Evolutionary conservation across 2,113 vertebrate genomes (phyloP).

Genomic region (Ifrita kowaldi): DNA sequence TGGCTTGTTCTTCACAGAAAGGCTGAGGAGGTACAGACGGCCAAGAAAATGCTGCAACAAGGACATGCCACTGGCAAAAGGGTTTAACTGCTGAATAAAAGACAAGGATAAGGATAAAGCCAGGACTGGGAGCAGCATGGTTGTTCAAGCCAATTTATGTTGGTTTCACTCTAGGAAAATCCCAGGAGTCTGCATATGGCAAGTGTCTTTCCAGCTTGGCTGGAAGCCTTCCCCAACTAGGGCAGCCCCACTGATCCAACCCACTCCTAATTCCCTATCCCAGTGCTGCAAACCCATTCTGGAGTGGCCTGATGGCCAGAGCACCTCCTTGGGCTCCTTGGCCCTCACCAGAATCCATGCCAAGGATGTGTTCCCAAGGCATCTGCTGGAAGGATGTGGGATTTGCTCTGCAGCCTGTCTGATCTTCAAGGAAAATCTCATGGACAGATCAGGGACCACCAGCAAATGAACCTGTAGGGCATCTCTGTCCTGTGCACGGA

Average conservation of each 20-base stretch:
- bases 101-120: neutral
- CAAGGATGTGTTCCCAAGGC: neutral
- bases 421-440: neutral
- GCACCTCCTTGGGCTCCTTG: too few relatives aligned
- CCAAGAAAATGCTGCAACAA: neutral
- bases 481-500: rapidly evolving
- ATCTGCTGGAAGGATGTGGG: rapidly evolving
- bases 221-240: neutral
- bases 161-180: neutral
- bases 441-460: neutral
- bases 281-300: neutral
- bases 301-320: neutral
- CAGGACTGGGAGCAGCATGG: neutral
- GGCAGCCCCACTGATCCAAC: neutral
- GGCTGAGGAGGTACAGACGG: neutral
- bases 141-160: neutral
- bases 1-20: neutral
- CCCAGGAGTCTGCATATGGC: neutral
- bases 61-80: neutral
- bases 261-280: neutral
- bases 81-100: conserved; percentile 13
- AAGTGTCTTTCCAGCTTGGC: neutral
- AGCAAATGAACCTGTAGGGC: neutral
- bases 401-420: neutral
- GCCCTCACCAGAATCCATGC: neutral